These are phyloP conservation scores for Setophaga coronata DNA, from an alignment of 2,113 vertebrate genomes.

Conservation along the genomic window DNA sequence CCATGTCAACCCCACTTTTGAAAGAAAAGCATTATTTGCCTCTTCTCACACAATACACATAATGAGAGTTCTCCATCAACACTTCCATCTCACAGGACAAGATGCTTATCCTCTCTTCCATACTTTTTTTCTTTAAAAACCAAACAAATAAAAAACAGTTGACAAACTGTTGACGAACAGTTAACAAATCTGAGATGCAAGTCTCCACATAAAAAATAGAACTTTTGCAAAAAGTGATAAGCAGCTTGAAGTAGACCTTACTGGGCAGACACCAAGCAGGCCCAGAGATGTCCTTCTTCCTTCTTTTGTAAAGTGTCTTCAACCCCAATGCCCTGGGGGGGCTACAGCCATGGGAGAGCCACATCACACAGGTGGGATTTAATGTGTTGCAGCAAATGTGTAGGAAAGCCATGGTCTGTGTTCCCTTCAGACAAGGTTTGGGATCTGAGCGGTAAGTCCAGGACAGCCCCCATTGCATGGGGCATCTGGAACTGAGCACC, in stretches of 20 bases:
- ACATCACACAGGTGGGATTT: accelerated
- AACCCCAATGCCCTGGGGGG: not conserved
- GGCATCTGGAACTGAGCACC: not conserved
- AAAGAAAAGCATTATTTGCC: not conserved
- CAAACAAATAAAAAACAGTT: not conserved
- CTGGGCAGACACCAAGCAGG: not conserved
- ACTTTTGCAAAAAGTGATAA: not conserved
- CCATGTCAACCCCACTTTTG: not conserved
- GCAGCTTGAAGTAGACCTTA: not conserved
- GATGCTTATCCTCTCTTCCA: not conserved
- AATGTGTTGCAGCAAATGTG: not conserved
- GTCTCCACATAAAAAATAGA: not conserved
- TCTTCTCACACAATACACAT: not conserved
- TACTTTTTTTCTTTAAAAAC: not conserved
- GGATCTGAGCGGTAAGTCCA: not conserved
- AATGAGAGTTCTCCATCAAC: not conserved
- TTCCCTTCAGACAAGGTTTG: not conserved
- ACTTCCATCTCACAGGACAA: not conserved
- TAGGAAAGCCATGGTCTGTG: not conserved
- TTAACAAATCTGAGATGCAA: not conserved
- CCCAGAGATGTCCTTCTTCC: not conserved
- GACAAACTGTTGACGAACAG: not conserved
- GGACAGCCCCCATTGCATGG: not conserved
- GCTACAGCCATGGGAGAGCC: not conserved
- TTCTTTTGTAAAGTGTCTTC: not conserved